Conservation (phyloP, 2,797 vertebrate species). For the Gastrophryne carolinensis region DNA sequence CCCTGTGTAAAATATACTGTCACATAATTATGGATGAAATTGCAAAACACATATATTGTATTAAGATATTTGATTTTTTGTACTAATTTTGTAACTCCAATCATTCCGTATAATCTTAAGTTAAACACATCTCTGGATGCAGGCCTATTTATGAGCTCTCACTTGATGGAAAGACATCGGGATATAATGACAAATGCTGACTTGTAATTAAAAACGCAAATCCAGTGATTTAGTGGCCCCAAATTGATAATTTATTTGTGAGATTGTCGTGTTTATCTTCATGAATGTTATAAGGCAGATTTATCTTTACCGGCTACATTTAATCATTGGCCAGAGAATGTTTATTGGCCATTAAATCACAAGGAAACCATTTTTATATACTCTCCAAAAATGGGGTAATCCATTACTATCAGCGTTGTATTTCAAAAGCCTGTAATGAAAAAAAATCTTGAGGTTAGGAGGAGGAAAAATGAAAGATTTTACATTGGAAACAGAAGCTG, state of each 20-base stretch:
- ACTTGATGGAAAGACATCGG: too few species aligned
- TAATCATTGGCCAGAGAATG: slow-evolving; percentile 34
- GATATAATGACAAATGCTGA: slow-evolving; percentile 6
- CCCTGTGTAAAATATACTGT: too few species aligned
- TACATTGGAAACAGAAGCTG: too few species aligned
- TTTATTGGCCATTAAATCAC: slow-evolving; percentile 45
- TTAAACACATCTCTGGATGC: too few species aligned
- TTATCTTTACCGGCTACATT: slow-evolving; percentile 19
- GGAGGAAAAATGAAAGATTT: too few species aligned
- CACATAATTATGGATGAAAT: too few species aligned
- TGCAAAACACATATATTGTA: too few species aligned
- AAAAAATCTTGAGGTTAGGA: too few species aligned
- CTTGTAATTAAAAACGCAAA: slow-evolving; percentile 25
- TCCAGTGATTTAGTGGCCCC: slow-evolving; percentile 29
- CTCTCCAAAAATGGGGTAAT: slow-evolving; percentile 30
- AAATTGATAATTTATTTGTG: slow-evolving; percentile 38
- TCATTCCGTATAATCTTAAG: too few species aligned
- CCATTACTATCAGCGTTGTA: slow-evolving; percentile 9
- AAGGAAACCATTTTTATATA: slow-evolving; percentile 38
- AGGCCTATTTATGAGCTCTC: too few species aligned
- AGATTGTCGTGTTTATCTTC: slow-evolving; percentile 47
- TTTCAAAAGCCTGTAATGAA: not conserved
- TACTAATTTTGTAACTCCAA: too few species aligned
- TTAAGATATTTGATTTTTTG: too few species aligned
- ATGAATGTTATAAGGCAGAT: slow-evolving; percentile 41